Base-by-base conservation (phyloP, 2,113 vertebrate species). In the Austrofundulus limnaeus region DNA sequence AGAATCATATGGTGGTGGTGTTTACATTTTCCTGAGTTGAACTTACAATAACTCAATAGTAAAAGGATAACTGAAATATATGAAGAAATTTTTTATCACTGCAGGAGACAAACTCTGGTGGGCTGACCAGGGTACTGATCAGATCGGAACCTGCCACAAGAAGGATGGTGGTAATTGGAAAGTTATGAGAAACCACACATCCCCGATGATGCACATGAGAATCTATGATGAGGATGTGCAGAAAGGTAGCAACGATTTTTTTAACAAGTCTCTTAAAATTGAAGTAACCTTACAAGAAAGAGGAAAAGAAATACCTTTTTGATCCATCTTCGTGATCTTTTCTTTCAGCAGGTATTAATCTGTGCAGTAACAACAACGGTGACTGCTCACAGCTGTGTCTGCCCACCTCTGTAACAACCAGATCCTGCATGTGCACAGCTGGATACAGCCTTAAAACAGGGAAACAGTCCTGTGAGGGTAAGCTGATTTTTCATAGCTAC, bases 191-290 rank as follows among this genome's bases (percentile, higher is more conserved):
- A 96, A 96, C 82, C 94, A 95, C 89, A 98, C 97, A 5, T 95
- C 96, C 0, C 78, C 95, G n/a, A 95, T 98, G 83, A 98, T 98
- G 96, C 94, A 98, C 87, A 98, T 98, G 96, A 98, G 94, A 84
- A 94, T 98, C 60, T 98, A 98, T 1, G 94, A 98, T 0, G 97
- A 98, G 86, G 93, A 88, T 55, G 86, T 94, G 48, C 96, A 92
- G 82, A 90, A 69, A 91, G 79, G 86, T 88, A 66, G 17, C 43
- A 64, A 15, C 4, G 1, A 16, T 5, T 17, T 51, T 28, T 17
- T 10, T 21, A 4, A 17, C 24, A 25, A 17, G 7, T 4, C 16
- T 4, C 8, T 52, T 52, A 7, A 11, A 12, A 52, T 52, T n/a
- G 1, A 52, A 31, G 19, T 10, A 11, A 11, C 31, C 31, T 34